These are phyloP conservation scores for Scaptodrosophila lebanonensis DNA, from an alignment of 1,140 invertebrate species.

Conservation along the genomic window DNA sequence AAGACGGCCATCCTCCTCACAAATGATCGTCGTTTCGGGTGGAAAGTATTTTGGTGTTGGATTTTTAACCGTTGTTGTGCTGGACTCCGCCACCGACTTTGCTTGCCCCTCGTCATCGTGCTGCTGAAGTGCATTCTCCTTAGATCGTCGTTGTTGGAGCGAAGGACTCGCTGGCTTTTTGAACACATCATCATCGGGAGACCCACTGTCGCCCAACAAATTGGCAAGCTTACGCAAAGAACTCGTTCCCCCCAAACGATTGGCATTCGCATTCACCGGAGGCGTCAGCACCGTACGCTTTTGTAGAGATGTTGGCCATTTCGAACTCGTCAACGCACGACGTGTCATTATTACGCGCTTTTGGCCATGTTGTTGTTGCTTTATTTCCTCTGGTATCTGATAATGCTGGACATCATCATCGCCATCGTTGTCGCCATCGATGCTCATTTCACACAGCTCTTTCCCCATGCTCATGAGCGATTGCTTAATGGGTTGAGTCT, in stretches of 20 bases:
- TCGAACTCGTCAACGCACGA: constrained; percentile 12
- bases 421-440: constrained; percentile 43
- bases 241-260: constrained; percentile 14
- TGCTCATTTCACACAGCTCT: constrained; percentile 44
- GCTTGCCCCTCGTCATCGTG: constrained; percentile 8
- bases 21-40: constrained; percentile 63
- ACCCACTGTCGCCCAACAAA: constrained; percentile 31
- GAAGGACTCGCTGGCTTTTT: constrained; percentile 47
- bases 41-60: constrained; percentile 46
- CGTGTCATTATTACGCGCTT: constrained; percentile 7
- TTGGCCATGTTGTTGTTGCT: constrained; percentile 5
- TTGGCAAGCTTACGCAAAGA: constrained; percentile 34
- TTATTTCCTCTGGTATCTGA: background rate
- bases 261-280: constrained; percentile 28
- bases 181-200: constrained; percentile 40
- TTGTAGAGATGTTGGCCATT: constrained; percentile 13
- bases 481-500: constrained; percentile 55
- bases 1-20: constrained; percentile 68
- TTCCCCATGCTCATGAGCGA: constrained; percentile 66
- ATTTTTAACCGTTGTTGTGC: background rate
- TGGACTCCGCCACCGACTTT: background rate
- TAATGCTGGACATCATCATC: constrained; percentile 10
- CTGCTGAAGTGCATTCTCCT: constrained; percentile 13
- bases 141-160: constrained; percentile 9
- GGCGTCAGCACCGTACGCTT: constrained; percentile 38